Percentiles rank a stretch among this genome's conserved stretches.
phyloP scores from a whole-genome alignment of 2,797 vertebrate genomes.

The Crenuchus spilurus region DNA sequence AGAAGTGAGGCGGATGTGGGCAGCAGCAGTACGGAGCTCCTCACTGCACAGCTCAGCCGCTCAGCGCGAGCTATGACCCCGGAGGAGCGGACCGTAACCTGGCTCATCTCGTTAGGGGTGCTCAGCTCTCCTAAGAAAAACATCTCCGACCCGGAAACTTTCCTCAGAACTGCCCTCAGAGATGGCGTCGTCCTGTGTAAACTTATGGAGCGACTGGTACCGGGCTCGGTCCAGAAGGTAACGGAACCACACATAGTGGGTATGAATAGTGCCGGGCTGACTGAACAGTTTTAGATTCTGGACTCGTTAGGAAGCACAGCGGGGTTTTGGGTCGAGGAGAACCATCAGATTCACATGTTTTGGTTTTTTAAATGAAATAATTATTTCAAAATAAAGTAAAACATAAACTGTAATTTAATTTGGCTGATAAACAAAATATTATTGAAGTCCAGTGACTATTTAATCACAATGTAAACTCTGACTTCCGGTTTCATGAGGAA shows the following conservation, averaged over 20 bases:
- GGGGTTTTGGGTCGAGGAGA: too few relatives aligned
- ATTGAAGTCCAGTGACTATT: not conserved
- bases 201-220: conserved; percentile 86
- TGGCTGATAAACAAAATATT: not conserved
- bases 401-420: not conserved
- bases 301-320: too few relatives aligned
- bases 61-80: conserved; percentile 85
- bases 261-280: too few relatives aligned
- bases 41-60: conserved; percentile 55
- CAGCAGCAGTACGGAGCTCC: conserved; percentile 71
- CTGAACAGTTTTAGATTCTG: too few relatives aligned
- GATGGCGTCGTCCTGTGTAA: conserved; percentile 95
- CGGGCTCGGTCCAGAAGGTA: conserved; percentile 90
- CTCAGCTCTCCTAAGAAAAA: conserved; percentile 96
- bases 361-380: not conserved
- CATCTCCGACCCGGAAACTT: conserved; percentile 89
- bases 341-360: not conserved
- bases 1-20: conserved; percentile 84
- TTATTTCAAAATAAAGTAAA: not conserved
- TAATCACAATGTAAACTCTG: conserved; percentile 34
- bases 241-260: too few relatives aligned
- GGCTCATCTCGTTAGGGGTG: conserved; percentile 96
- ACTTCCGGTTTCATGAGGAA: conserved; percentile 63
- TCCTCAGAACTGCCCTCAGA: conserved; percentile 88
- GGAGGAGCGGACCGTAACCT: conserved; percentile 93